Evolutionary conservation across 2,113 vertebrate genomes (phyloP).

Genomic region (Grammomys surdaster): DNA sequence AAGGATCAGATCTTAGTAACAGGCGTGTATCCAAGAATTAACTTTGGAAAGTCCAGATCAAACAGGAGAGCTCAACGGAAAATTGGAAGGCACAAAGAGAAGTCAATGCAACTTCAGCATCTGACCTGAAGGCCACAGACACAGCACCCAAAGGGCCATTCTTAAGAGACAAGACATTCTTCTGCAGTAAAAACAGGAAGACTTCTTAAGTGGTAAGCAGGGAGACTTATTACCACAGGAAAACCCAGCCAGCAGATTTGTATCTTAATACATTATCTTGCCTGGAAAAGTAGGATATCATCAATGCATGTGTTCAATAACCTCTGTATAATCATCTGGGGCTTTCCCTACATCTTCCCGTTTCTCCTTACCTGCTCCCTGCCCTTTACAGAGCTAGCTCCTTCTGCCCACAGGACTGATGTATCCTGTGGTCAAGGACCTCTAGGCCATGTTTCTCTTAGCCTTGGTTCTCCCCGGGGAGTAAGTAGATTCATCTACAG

Average conservation of each 20-base stretch:
- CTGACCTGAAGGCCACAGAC: background rate
- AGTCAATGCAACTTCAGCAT: background rate
- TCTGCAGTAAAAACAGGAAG: background rate
- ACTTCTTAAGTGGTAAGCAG: background rate
- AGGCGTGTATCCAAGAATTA: background rate
- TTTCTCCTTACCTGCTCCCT: background rate
- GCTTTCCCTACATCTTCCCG: background rate
- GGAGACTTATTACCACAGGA: background rate
- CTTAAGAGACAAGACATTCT: constrained; percentile 20
- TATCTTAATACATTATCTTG: background rate
- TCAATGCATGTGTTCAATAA: background rate
- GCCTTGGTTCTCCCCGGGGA: background rate
- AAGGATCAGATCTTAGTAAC: background rate
- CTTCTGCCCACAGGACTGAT: background rate
- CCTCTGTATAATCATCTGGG: background rate
- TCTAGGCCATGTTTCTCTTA: background rate
- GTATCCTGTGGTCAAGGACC: background rate
- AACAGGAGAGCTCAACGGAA: background rate
- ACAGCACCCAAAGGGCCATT: background rate
- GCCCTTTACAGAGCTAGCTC: background rate
- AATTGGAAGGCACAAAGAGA: background rate
- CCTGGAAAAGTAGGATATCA: constrained; percentile 15
- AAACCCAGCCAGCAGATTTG: background rate
- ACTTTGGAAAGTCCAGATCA: background rate
- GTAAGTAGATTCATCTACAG: background rate